These are phyloP conservation scores for Caiman crocodilus DNA, from an alignment of 2,797 vertebrate genomes.

Conservation along the genomic window DNA sequence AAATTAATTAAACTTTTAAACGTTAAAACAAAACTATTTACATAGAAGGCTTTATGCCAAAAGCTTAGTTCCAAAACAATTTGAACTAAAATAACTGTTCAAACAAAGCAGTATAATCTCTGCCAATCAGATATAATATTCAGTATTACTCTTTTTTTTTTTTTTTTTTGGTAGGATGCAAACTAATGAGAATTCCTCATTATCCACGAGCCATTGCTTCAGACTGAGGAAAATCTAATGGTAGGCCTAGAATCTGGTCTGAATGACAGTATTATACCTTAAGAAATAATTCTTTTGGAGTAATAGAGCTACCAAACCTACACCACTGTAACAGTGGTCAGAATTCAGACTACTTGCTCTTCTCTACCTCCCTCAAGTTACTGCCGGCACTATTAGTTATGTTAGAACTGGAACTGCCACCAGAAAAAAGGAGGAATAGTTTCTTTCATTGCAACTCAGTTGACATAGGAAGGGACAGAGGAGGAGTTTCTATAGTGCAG, in stretches of 20 bases:
- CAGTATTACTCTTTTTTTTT: neutral
- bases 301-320: neutral
- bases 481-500: neutral
- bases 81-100: constrained; percentile 36
- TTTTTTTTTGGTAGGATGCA: neutral
- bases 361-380: neutral
- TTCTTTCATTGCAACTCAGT: neutral
- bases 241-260: neutral
- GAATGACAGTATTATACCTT: neutral
- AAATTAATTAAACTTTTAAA: constrained; percentile 47
- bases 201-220: neutral
- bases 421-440: neutral
- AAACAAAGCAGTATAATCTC: neutral
- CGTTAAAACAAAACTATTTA: constrained; percentile 30
- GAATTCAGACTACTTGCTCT: neutral
- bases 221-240: neutral
- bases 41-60: constrained; percentile 13
- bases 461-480: neutral
- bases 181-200: neutral
- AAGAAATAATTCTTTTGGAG: neutral
- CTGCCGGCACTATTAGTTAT: neutral
- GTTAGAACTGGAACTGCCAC: neutral
- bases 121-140: constrained; percentile 5
- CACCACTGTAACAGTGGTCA: neutral
- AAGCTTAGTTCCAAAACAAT: constrained; percentile 31